Evolutionary conservation across 1,140 invertebrate genomes (phyloP).

Genomic region (Philopotamus ludificatus): DNA sequence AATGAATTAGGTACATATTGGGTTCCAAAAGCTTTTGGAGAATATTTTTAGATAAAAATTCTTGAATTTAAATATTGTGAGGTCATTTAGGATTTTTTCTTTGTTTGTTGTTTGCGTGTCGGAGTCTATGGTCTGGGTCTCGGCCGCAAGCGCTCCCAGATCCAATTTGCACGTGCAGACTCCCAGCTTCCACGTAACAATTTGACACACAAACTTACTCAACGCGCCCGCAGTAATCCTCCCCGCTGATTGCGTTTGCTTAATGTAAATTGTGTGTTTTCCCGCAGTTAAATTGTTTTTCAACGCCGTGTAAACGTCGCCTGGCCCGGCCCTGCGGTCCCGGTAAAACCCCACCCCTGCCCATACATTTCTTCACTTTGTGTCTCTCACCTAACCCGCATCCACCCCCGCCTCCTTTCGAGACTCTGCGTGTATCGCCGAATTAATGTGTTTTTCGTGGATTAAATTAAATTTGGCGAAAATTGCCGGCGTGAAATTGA

Average conservation of each 20-base stretch:
- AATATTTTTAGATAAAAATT: no score
- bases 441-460: no score
- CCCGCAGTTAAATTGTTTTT: slow-evolving; percentile 40
- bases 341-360: slow-evolving; percentile 6
- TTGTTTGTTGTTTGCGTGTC: background rate
- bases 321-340: background rate
- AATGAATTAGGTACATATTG: no score
- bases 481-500: no score
- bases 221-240: slow-evolving; percentile 30
- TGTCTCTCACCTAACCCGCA: slow-evolving; percentile 5
- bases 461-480: no score
- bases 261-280: slow-evolving; percentile 42
- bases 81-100: background rate
- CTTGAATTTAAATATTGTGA: no score
- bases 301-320: slow-evolving; percentile 29
- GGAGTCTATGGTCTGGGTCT: background rate
- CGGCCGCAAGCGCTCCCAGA: background rate
- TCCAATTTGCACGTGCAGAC: background rate
- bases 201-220: slow-evolving; percentile 39
- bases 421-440: no score
- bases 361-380: slow-evolving; percentile 5
- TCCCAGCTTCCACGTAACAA: slow-evolving; percentile 13
- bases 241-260: slow-evolving; percentile 35
- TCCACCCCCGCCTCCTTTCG: no score
- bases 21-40: no score